phyloP scores from a whole-genome alignment of 1,140 invertebrate genomes.

The Drosophila subobscura region DNA sequence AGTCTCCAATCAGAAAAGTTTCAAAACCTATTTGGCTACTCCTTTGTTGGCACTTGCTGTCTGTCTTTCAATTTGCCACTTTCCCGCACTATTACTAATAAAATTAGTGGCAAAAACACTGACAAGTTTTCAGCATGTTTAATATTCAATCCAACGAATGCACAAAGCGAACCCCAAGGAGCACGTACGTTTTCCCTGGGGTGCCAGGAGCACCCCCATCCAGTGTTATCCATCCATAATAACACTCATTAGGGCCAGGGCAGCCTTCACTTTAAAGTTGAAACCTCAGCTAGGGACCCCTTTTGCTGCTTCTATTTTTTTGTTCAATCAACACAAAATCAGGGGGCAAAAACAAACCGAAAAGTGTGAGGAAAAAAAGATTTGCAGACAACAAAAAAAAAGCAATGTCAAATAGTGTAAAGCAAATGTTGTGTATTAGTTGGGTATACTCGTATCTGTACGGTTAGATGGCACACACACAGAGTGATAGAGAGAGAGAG shows the following conservation, averaged over 20 bases:
- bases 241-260: conserved; percentile 60
- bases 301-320: conserved; percentile 10
- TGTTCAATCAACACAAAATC: conserved; percentile 39
- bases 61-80: too few relatives aligned
- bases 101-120: conserved; percentile 1
- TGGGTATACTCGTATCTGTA: conserved; percentile 13
- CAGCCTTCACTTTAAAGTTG: conserved; percentile 56
- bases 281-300: conserved; percentile 11
- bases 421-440: conserved; percentile 70
- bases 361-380: background rate
- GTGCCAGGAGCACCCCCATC: background rate
- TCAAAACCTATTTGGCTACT: too few relatives aligned
- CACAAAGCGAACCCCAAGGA: conserved; percentile 5
- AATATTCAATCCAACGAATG: conserved; percentile 16
- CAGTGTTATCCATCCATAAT: conserved; percentile 48
- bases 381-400: conserved; percentile 38
- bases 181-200: conserved; percentile 5
- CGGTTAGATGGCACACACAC: too few relatives aligned
- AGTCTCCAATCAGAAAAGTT: too few relatives aligned
- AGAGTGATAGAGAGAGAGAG: conserved; percentile 9
- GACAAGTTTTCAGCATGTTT: background rate
- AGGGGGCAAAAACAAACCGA: conserved; percentile 9
- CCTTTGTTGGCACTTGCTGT: too few relatives aligned
- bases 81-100: background rate
- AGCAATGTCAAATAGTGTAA: conserved; percentile 63